Percentiles rank a stretch among this genome's conserved stretches.
Conservation (phyloP, 2,797 vertebrate species). For the Somateria mollissima region DNA sequence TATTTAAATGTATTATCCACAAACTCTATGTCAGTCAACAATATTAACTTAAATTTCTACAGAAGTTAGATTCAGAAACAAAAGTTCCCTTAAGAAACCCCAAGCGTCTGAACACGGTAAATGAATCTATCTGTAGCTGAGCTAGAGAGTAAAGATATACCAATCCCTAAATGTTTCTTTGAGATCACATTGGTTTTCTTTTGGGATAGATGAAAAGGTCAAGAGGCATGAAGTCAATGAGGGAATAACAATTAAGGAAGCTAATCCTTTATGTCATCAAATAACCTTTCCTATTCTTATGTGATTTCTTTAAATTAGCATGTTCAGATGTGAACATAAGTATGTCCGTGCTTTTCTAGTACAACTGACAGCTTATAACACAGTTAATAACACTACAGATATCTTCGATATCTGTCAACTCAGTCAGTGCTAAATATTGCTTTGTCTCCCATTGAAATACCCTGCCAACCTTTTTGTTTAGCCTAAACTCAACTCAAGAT, state of each 20-base stretch:
- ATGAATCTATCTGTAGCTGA: not conserved
- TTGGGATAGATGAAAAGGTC: conserved; percentile 38
- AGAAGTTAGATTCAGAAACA: not conserved
- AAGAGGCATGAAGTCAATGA: conserved; percentile 16
- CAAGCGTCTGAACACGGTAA: not conserved
- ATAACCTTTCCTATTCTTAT: conserved; percentile 36
- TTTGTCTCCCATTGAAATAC: not conserved
- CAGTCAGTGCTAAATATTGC: not conserved
- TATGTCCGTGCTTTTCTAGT: not conserved
- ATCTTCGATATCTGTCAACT: not conserved
- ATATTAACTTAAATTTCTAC: not conserved
- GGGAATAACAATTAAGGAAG: conserved; percentile 30
- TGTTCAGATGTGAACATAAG: not conserved
- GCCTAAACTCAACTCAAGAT: not conserved
- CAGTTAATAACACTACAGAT: not conserved
- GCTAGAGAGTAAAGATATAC: not conserved
- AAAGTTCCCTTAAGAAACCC: not conserved
- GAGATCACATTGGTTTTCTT: not conserved
- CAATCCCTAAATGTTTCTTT: not conserved
- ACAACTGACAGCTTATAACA: not conserved
- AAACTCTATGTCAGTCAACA: not conserved
- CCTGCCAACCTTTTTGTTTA: not conserved
- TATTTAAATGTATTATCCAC: not conserved
- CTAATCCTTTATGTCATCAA: not conserved
- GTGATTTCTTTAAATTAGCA: not conserved